These are phyloP conservation scores for Sebastes oblongus DNA, from an alignment of 2,797 vertebrate genomes.

Conservation along the genomic window DNA sequence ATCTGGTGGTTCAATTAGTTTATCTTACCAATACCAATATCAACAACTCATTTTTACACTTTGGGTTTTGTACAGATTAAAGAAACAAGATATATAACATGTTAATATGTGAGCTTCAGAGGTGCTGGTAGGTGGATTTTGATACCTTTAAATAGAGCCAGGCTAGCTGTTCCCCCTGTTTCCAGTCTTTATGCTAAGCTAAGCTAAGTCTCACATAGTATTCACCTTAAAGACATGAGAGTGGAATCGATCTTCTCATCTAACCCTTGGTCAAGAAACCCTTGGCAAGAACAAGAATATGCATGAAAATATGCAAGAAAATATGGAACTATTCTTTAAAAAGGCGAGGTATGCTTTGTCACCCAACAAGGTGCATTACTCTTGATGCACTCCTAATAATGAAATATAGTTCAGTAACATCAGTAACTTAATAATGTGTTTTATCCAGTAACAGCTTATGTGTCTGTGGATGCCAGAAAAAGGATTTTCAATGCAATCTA, in stretches of 20 bases:
- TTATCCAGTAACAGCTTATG: background rate
- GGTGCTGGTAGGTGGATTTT: background rate
- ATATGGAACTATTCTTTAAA: background rate
- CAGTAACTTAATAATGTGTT: background rate
- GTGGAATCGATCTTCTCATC: background rate
- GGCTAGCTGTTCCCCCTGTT: background rate
- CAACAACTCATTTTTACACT: too few relatives aligned
- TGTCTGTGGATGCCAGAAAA: background rate
- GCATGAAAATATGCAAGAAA: too few relatives aligned
- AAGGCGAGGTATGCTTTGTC: background rate
- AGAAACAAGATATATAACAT: background rate
- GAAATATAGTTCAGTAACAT: background rate
- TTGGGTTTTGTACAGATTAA: too few relatives aligned
- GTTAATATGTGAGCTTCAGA: background rate
- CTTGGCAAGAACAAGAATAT: too few relatives aligned
- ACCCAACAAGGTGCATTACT: background rate
- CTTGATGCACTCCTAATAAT: background rate
- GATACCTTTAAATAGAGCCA: background rate
- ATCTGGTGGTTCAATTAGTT: background rate
- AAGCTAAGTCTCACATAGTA: background rate
- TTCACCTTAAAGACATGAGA: background rate
- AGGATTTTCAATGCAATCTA: slow-evolving; percentile 20
- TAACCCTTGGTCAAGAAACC: too few relatives aligned
- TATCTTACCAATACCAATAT: too few relatives aligned
- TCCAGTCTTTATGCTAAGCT: background rate